Evolutionary conservation across 2,797 vertebrate genomes (phyloP), one percentile per base, ranked within the genome.

Genomic region (Tenualosa thibaudeaui): DNA sequence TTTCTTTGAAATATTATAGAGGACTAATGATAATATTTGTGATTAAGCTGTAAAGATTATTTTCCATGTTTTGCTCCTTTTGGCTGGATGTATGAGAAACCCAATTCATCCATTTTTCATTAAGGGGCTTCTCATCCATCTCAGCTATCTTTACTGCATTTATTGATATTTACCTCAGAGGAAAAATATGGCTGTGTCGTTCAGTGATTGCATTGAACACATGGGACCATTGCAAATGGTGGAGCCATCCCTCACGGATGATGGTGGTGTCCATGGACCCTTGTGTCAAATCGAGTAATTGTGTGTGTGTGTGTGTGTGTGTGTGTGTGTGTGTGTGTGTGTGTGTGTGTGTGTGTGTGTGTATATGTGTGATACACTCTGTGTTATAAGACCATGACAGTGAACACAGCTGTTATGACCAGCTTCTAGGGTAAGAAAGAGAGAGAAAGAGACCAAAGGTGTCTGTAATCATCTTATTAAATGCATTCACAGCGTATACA

Each of bases 141-240:
- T 83, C 83, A 58, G 53, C 84, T n/a, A 78, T 71, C 86, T 68
- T 82, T 62, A n/a, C 83, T 65, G 51, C 51, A 84, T 81, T 58
- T 62, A 88, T 88, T 88, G 71, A 90, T 90, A 88, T 43, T 83
- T 60, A 82, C 88, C 81, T 85, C 88, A 83, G 84, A 83, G 60
- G 86, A 81, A 83, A 88, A 87, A 89, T 88, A 87, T 84, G 83
- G 78, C 82, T 83, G 54, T 53, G 54, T 51, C 31, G 51, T 37
- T 37, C 51, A 51, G 51, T 56, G 81, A 53, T 37, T 31, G 53
- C 51, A 56, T 37, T 12, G 13, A 71, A 40, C 65, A 40, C 65
- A 40, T 31, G 31, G 31, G 26, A 71, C 65, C 65, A 71, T 71
- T 37, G 15, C 65, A 71, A 40, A 71, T 71, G 31, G 26, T 40